Conservation (phyloP, 2,113 vertebrate species). For the Camarhynchus parvulus region DNA sequence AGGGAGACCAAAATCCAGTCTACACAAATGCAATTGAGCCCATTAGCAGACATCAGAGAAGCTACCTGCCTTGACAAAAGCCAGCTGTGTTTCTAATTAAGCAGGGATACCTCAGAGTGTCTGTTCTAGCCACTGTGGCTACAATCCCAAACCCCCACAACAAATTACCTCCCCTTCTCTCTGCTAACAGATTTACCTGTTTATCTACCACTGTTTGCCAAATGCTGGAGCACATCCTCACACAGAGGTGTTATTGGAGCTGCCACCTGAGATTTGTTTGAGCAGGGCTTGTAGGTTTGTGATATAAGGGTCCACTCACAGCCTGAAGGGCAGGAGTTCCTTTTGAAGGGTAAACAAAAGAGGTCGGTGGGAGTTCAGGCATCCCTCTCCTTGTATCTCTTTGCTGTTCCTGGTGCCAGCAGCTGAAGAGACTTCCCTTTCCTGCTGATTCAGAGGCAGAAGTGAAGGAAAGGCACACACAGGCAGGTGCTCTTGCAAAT, state of each 20-base stretch:
- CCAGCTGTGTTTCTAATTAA: conserved; percentile 11
- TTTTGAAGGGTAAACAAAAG: not conserved
- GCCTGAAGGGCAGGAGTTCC: conserved; percentile 1
- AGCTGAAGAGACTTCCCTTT: not conserved
- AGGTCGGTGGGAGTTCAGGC: not conserved
- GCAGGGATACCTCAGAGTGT: not conserved
- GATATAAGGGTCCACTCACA: not conserved
- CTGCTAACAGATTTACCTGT: conserved; percentile 10
- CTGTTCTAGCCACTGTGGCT: conserved; percentile 4
- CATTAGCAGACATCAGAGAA: conserved; percentile 30
- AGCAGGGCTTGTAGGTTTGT: not conserved
- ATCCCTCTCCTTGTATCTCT: not conserved
- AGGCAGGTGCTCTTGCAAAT: not conserved
- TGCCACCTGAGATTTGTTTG: not conserved
- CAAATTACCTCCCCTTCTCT: conserved; percentile 36
- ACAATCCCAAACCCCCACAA: conserved; percentile 38
- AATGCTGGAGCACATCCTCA: not conserved
- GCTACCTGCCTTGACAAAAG: conserved; percentile 48
- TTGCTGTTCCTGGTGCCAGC: not conserved
- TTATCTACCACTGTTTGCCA: not conserved
- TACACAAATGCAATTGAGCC: conserved; percentile 9
- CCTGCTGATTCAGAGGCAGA: not conserved
- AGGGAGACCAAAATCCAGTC: not conserved
- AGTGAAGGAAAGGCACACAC: not conserved
- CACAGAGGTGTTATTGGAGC: not conserved